Percentiles rank a stretch among this genome's conserved stretches.
Evolutionary conservation across 2,113 vertebrate species (phyloP).

Genomic region (Lipotes vexillifer): DNA sequence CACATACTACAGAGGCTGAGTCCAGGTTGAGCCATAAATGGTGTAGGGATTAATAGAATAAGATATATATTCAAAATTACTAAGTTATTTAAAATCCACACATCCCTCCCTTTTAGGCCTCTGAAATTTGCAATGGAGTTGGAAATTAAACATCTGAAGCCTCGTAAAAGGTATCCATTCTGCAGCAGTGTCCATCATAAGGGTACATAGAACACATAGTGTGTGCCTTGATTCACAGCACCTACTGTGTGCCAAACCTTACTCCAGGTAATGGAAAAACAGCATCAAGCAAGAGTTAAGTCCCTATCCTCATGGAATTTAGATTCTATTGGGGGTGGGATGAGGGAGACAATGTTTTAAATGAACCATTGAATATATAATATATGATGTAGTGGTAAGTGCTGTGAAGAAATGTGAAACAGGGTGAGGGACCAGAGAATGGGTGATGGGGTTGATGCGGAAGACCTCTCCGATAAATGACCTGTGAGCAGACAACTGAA

Average conservation of each 20-base stretch:
- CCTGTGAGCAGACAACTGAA: not conserved
- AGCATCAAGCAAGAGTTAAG: not conserved
- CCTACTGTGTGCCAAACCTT: not conserved
- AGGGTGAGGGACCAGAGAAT: not conserved
- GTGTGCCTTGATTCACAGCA: not conserved
- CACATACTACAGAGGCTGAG: not conserved
- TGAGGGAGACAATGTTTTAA: not conserved
- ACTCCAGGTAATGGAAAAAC: not conserved
- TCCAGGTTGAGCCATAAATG: not conserved
- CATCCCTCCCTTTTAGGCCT: not conserved
- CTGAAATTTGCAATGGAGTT: not conserved
- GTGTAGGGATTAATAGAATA: not conserved
- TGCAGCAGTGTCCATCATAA: no score
- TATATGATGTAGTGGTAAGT: not conserved
- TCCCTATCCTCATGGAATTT: not conserved
- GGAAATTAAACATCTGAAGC: not conserved
- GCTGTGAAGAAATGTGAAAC: not conserved
- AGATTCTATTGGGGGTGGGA: not conserved
- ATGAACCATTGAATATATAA: not conserved
- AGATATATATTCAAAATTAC: not conserved
- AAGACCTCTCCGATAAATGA: not conserved
- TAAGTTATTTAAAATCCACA: not conserved
- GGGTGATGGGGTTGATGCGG: not conserved
- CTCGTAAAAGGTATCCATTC: not conserved
- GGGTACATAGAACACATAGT: not conserved